Evolutionary conservation across 2,113 vertebrate species (phyloP).

Genomic region (Channa argus): DNA sequence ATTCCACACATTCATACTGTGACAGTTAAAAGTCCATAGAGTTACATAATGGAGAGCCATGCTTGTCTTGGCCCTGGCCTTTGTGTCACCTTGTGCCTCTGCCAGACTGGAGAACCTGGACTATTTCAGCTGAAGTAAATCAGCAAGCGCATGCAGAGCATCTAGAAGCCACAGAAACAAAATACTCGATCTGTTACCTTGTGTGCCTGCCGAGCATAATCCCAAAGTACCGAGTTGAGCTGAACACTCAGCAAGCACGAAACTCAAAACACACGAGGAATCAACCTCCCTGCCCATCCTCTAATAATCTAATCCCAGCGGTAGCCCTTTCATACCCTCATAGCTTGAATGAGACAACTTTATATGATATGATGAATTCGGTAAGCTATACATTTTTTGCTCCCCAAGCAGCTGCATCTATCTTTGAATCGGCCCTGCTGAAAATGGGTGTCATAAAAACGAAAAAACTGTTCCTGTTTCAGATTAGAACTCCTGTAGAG

Average conservation of each 20-base stretch:
- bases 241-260: conserved; percentile 1
- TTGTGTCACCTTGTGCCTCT: conserved; percentile 4
- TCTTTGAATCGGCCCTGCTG: conserved; percentile 22
- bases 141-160: neutral
- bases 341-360: conserved; percentile 22
- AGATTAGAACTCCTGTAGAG: neutral
- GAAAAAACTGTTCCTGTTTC: conserved; percentile 16
- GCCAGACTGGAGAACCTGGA: conserved; percentile 19
- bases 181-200: conserved; percentile 13
- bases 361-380: conserved; percentile 56
- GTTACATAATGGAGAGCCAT: conserved; percentile 68
- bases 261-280: neutral
- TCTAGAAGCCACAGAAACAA: neutral
- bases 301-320: conserved; percentile 38
- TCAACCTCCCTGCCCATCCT: neutral
- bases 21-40: conserved; percentile 64
- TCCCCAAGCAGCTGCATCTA: neutral
- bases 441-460: conserved; percentile 31
- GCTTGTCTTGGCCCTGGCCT: conserved; percentile 43
- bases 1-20: conserved; percentile 77
- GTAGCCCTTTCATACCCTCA: conserved; percentile 20
- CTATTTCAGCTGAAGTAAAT: conserved; percentile 41
- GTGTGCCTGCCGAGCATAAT: conserved; percentile 2
- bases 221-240: neutral
- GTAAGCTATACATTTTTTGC: conserved; percentile 14